Percentiles rank a stretch among this genome's conserved stretches.
These are phyloP conservation scores for Noctuana brunneofusca DNA, from an alignment of 2,888 invertebrate species.

Conservation along the genomic window DNA sequence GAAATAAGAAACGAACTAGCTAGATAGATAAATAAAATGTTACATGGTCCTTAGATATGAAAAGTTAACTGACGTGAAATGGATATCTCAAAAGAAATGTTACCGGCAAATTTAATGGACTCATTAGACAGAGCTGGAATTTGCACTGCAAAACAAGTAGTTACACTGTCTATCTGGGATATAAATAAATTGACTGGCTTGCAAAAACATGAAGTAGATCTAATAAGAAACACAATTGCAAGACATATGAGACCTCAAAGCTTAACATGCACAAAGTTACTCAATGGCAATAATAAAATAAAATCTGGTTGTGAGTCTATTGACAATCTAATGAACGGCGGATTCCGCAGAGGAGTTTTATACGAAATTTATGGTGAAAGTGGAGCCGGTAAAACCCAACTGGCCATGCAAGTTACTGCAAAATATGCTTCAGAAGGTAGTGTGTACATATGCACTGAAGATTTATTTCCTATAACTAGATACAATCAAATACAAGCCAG, in stretches of 20 bases:
- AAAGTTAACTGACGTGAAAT: conserved; percentile 5
- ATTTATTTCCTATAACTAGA: conserved; percentile 80
- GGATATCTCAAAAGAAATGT: conserved; percentile 40
- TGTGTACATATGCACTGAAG: conserved; percentile 91
- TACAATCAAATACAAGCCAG: conserved; percentile 63
- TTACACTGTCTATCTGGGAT: conserved; percentile 61
- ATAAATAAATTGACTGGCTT: conserved; percentile 67
- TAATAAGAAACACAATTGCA: conserved; percentile 59
- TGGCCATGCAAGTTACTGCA: conserved; percentile 88
- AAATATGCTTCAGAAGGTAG: conserved; percentile 83
- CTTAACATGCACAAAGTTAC: conserved; percentile 48
- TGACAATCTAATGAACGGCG: conserved; percentile 85
- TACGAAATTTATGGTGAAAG: conserved; percentile 92
- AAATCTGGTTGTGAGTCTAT: conserved; percentile 83
- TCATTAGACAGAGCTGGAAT: conserved; percentile 61
- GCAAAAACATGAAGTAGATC: conserved; percentile 55
- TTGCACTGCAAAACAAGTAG: conserved; percentile 59
- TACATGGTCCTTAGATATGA: background rate
- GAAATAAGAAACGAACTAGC: too few relatives aligned
- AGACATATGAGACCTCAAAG: conserved; percentile 49
- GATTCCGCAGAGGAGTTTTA: conserved; percentile 86
- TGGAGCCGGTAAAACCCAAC: conserved; percentile 91
- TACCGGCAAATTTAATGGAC: conserved; percentile 61
- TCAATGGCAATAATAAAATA: conserved; percentile 48
- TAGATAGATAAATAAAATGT: conserved; percentile 4